These are phyloP conservation scores for Tamias sibiricus DNA, from an alignment of 2,113 vertebrate genomes.

Conservation along the genomic window DNA sequence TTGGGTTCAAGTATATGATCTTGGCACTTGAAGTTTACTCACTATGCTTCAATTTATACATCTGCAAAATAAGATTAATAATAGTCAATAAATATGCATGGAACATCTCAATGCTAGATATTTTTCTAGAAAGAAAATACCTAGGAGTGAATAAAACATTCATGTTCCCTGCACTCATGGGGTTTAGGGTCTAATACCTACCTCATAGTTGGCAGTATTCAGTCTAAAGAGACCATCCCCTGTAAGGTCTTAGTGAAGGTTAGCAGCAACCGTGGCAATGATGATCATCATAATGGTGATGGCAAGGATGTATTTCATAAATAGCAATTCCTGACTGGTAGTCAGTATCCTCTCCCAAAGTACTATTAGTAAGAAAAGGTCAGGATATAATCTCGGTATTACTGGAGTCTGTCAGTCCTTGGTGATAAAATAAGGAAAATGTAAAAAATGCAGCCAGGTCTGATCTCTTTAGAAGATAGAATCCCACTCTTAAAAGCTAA, in stretches of 20 bases:
- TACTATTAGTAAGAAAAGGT: background rate
- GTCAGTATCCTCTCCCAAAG: background rate
- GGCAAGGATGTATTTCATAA: background rate
- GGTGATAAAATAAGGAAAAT: background rate
- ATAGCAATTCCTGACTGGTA: background rate
- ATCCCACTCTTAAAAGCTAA: background rate
- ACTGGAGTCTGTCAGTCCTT: background rate
- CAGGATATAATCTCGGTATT: background rate
- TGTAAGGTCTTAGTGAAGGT: background rate
- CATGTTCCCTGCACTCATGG: background rate
- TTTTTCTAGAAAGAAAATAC: constrained; percentile 8
- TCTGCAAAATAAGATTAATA: background rate
- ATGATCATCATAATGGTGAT: background rate
- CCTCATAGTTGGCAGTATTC: background rate
- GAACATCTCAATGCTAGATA: background rate
- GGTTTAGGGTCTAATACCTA: background rate
- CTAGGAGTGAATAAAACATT: background rate
- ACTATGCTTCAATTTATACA: background rate
- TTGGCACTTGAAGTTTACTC: background rate
- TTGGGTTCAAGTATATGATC: background rate
- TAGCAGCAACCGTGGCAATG: background rate
- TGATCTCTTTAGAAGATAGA: background rate
- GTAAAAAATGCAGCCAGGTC: background rate
- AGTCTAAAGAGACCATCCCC: background rate
- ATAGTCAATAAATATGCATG: background rate